Evolutionary conservation across 2,888 invertebrate species (phyloP), one percentile per base, ranked within the genome.

Genomic region (Diogma glabrata): DNA sequence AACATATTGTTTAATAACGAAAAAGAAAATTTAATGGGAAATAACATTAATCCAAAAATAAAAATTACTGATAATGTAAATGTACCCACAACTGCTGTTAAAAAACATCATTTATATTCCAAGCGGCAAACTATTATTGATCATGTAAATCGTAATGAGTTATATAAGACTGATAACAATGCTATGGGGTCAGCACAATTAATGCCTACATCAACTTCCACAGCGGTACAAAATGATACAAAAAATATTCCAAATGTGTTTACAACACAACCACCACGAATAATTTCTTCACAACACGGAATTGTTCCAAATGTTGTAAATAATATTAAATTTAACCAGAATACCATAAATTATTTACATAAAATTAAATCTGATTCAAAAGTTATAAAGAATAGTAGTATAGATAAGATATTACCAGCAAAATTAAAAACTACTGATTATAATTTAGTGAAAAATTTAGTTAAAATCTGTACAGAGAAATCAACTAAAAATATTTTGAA

Each of bases 71-170:
- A 51, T 14, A 28, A 33, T 16, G 47, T 26, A 5, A 28, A 38
- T 19, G 3, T 22, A 24, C 30, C 47, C n/a, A 62, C 63, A 46
- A 63, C 63, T 50, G 65, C 63, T 16, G 58, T 70, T 6, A 70
- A 70, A 57, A 70, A 70, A 55, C 69, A 70, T 60, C 70, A 67
- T 57, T 60, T 70, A 52, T 70, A 63, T 56, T 68, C 60, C 50
- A 69, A 67, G 58, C 61, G 69, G 51, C 68, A 69, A 58, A 38
- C 38, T 50, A 40, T 46, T 46, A 33, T 33, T 26, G 17, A 61
- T 54, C 65, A 67, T 60, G 65, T 64, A n/a, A 57, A 59, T 49
- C 60, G 58, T 48, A 63, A 63, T 48, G 38, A 51, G 20, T 19
- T 19, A 20, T 6, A 40, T 40, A 52, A 54, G 50, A 52, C 50